Evolutionary conservation across 1,140 invertebrate species (phyloP), one percentile per base, ranked within the genome.

Genomic region (Capitella teleta): DNA sequence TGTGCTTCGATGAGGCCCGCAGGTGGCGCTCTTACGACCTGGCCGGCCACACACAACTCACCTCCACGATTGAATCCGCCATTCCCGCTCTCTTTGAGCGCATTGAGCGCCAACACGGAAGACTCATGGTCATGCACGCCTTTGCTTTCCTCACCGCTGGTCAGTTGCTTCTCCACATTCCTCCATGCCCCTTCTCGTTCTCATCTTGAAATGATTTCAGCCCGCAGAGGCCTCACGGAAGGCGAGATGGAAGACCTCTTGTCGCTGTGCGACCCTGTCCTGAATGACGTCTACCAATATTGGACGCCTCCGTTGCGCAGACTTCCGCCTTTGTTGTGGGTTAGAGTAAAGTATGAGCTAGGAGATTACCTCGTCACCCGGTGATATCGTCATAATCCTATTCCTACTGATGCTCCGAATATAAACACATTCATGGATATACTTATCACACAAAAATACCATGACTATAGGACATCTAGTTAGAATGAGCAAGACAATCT

Each of bases 1-100:
- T 96, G 14, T 87, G 94, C 1, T 51, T 52, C 36, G 57, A 62
- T 44, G 89, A 94, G 73, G 86, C 93, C 10, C 89, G 86, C 61
- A 76, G 88, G 50, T 95, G 92, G 92, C 79, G 90, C 40, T 93
- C 89, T 55, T 95, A 94, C 63, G 94, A 90, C 0, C 5, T 16
- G 18, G 30, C 21, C 6, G 19, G 40, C 16, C 25, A 32, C 19
- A 30, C 46, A 2, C 24, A n/a, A 8, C 21, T 32, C 10, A 10
- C 51, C 5, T 12, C 14, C 12, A 49, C 36, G 14, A 26, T 47
- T n/a, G 23, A 42, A 16, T 56, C 55, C 1, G 58, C 59, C 30
- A 68, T 70, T 45, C 58, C 58, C 43, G 49, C 40, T 10, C 32
- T 67, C 14, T 61, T 69, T 21, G 47, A 58, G 18, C 52, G 56